phyloP scores from a whole-genome alignment of 1,140 invertebrate species.

The Tetramorium parvispinum region DNA sequence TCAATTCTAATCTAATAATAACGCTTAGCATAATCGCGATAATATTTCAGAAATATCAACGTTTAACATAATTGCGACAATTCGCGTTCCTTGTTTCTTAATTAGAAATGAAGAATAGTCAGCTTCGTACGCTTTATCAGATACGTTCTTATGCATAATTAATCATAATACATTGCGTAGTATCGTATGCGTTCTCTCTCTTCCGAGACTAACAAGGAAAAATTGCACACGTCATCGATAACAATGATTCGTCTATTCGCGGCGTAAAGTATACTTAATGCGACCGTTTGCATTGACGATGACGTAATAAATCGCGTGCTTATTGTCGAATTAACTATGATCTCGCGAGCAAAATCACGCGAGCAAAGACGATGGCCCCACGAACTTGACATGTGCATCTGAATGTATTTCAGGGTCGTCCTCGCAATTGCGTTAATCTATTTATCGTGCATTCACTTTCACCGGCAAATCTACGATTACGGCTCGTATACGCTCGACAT shows the following conservation, averaged over 20 bases:
- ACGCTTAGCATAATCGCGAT: not conserved
- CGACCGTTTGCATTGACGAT: slow-evolving; percentile 1
- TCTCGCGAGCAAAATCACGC: not conserved
- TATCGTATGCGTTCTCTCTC: not conserved
- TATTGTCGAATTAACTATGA: slow-evolving; percentile 1
- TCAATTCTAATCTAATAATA: not conserved
- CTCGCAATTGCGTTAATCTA: slow-evolving; percentile 92
- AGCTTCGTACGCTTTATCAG: not conserved
- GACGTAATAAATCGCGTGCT: not conserved
- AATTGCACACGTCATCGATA: not conserved
- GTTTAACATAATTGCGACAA: not conserved
- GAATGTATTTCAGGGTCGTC: slow-evolving; percentile 88
- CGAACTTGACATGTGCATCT: slow-evolving; percentile 54
- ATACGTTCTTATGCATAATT: not conserved
- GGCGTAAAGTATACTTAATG: not conserved
- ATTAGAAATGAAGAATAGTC: not conserved
- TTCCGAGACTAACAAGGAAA: not conserved
- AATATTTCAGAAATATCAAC: not conserved
- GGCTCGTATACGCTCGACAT: slow-evolving; percentile 96
- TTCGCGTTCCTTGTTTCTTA: not conserved
- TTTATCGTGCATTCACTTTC: slow-evolving; percentile 93
- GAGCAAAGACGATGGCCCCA: not conserved
- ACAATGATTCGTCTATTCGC: slow-evolving; percentile 1
- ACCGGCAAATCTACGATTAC: slow-evolving; percentile 95
- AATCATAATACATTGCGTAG: not conserved